These are phyloP conservation scores for Opisthocomus hoazin DNA, from an alignment of 2,113 vertebrate genomes.

Conservation along the genomic window DNA sequence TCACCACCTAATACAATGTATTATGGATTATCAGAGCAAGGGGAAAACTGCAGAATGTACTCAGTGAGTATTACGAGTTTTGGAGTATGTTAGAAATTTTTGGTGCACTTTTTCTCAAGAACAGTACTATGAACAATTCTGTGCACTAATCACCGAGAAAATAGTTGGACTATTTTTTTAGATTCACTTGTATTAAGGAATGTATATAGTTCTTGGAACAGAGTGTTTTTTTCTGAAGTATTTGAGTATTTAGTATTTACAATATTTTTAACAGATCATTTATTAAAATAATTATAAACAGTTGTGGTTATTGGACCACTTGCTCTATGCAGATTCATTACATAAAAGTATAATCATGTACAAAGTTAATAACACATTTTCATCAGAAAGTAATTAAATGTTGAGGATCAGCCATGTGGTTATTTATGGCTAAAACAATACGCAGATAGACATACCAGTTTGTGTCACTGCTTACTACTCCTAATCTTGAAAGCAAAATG, in stretches of 20 bases:
- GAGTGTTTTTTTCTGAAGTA: background rate
- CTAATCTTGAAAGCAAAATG: background rate
- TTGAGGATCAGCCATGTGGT: background rate
- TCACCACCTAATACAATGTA: constrained; percentile 96
- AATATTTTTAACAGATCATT: background rate
- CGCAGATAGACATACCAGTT: background rate
- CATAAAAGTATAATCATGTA: background rate
- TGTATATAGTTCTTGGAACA: background rate
- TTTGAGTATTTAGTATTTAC: background rate
- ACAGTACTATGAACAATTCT: background rate
- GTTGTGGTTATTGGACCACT: background rate
- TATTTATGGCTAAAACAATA: background rate
- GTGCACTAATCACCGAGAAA: background rate
- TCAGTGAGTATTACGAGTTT: constrained; percentile 79
- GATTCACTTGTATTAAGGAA: background rate
- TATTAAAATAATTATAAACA: background rate
- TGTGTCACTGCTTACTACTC: background rate
- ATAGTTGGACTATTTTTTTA: background rate
- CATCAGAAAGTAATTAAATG: background rate
- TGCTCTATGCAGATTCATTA: background rate
- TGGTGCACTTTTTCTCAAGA: background rate
- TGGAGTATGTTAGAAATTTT: background rate
- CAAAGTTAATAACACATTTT: background rate
- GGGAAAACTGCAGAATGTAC: constrained; percentile 94
- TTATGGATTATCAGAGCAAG: constrained; percentile 98